Conservation (phyloP, 35 echinoderm and acorn worm species). For the Anneissia japonica region DNA sequence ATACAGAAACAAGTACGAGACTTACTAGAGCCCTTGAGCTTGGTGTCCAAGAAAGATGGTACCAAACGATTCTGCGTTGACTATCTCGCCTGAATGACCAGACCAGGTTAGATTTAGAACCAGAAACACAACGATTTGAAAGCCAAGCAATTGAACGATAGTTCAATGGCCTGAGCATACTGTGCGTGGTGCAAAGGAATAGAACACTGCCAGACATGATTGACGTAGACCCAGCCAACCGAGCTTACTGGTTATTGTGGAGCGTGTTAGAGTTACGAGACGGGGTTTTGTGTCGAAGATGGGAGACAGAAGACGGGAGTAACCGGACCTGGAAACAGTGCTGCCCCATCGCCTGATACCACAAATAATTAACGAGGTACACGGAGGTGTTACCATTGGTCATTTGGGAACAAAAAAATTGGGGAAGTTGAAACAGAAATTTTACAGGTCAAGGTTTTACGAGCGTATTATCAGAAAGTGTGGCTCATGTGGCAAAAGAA, state of each 20-base stretch:
- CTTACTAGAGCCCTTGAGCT: conserved; percentile 41
- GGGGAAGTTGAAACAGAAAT: conserved; percentile 19
- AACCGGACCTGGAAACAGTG: conserved; percentile 23
- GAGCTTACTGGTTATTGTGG: too few species aligned
- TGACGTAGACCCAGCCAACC: neutral
- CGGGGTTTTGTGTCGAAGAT: conserved; percentile 35
- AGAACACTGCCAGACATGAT: neutral
- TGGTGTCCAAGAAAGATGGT: conserved; percentile 48
- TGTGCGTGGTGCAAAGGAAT: neutral
- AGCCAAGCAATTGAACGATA: neutral
- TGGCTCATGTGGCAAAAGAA: conserved; percentile 24
- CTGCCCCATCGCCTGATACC: neutral
- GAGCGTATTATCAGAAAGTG: conserved; percentile 22
- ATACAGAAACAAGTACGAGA: conserved; percentile 15
- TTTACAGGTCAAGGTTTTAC: conserved; percentile 35
- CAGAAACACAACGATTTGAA: neutral
- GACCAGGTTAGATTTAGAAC: neutral
- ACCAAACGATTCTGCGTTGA: conserved; percentile 40
- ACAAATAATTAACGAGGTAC: conserved; percentile 15
- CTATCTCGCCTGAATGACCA: conserved; percentile 37
- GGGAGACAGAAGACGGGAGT: conserved; percentile 39
- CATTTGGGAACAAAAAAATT: conserved; percentile 49
- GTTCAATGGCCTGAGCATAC: neutral
- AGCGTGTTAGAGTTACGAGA: neutral
- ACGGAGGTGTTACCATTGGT: conserved; percentile 16